Percentiles rank a stretch among this genome's conserved stretches.
phyloP scores from a whole-genome alignment of 2,797 vertebrate genomes.

The Eupleurogrammus muticus region DNA sequence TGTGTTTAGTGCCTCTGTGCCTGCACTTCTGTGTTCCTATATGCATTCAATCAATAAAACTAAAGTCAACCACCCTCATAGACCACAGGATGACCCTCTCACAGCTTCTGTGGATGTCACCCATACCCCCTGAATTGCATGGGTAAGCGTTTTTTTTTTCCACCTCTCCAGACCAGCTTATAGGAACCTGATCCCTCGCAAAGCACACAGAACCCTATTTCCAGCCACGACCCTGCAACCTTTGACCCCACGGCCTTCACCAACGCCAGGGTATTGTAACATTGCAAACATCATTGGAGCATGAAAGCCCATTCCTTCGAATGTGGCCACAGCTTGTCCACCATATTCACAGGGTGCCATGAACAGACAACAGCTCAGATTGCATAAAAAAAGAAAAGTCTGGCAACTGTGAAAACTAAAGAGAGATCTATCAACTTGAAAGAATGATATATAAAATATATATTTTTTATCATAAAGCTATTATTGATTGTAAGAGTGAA shows the following conservation, averaged over 20 bases:
- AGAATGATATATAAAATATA: background rate
- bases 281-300: conserved; percentile 35
- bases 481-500: background rate
- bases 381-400: conserved; percentile 5
- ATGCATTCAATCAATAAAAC: conserved; percentile 37
- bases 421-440: background rate
- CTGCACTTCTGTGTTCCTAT: conserved; percentile 1
- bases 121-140: conserved; percentile 18
- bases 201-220: conserved; percentile 57
- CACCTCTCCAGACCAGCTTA: conserved; percentile 39
- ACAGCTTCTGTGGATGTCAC: conserved; percentile 27
- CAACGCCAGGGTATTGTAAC: conserved; percentile 41
- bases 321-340: conserved; percentile 40
- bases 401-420: conserved; percentile 7
- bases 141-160: conserved; percentile 38
- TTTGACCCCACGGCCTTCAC: conserved; percentile 49
- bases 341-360: conserved; percentile 26
- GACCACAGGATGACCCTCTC: conserved; percentile 8
- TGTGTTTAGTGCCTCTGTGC: conserved; percentile 18
- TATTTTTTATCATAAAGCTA: background rate
- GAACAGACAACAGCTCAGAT: conserved; percentile 40
- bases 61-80: conserved; percentile 14
- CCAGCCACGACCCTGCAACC: conserved; percentile 50
- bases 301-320: conserved; percentile 18
- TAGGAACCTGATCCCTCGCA: conserved; percentile 53